These are phyloP conservation scores for Trachymyrmex septentrionalis DNA, from an alignment of 1,140 invertebrate genomes.

Conservation along the genomic window DNA sequence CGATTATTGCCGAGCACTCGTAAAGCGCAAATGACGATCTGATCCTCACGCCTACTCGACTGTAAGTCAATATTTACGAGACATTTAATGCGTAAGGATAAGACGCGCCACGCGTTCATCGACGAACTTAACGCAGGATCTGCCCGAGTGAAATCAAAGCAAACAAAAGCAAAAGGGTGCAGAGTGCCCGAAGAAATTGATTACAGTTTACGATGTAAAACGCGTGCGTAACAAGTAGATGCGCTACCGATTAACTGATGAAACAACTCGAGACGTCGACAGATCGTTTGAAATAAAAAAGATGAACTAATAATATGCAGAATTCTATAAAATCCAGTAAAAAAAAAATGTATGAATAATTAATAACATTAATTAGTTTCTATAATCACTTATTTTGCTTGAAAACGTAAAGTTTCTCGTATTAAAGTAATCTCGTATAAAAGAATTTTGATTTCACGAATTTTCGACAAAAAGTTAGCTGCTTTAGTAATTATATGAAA, in stretches of 20 bases:
- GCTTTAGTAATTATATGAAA: background rate
- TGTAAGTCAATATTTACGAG: constrained; percentile 73
- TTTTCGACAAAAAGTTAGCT: background rate
- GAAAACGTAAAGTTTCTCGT: background rate
- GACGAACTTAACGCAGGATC: constrained; percentile 19
- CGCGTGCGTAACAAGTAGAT: background rate
- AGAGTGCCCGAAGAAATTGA: constrained; percentile 27
- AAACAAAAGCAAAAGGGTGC: constrained; percentile 29
- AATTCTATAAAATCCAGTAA: background rate
- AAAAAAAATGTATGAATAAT: background rate
- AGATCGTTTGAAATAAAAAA: background rate
- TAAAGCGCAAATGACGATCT: constrained; percentile 64
- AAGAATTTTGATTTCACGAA: background rate
- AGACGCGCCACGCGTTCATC: background rate
- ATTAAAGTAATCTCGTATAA: background rate
- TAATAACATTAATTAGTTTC: background rate
- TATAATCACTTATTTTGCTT: background rate
- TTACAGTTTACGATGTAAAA: constrained; percentile 33
- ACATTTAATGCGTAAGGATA: constrained; percentile 64
- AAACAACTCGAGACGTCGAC: background rate
- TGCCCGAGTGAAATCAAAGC: constrained; percentile 43
- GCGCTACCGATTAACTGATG: background rate
- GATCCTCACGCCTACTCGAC: constrained; percentile 67
- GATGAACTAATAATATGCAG: background rate
- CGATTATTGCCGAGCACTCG: constrained; percentile 49